Evolutionary conservation across 2,888 invertebrate genomes (phyloP), one percentile per base, ranked within the genome.

Genomic region (Nomada ruficornis): DNA sequence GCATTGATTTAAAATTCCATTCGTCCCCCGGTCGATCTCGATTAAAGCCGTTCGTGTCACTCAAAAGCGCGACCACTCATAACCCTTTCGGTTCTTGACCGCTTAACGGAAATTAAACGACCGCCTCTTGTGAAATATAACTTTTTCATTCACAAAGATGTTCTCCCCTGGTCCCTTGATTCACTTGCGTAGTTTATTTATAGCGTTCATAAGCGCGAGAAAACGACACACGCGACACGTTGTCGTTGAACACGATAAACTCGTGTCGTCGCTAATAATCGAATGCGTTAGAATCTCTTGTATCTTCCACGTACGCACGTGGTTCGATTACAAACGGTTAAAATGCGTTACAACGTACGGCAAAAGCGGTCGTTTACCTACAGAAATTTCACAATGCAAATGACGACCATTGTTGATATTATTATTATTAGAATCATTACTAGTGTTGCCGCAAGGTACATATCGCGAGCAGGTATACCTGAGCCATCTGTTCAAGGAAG

Each of bases 381-480:
- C 29, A 18, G 55, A 65, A 64, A 15, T 36, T 52, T 54, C 59
- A 29, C 52, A 15, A 71, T 62, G 60, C 47, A 47, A 23, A 10
- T 23, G 26, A 2, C 2, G 36, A 18, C 36, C 50, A 52, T 71
- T 62, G 20, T 36, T 52, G 36, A 77, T 47, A 68, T 13, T 59
- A 18, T 50, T 36, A 29, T 29, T 29, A 29, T 7, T 7, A 29
- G 29, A 7, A 29, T 29, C 7, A 0, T 36, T 5, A 36, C 7
- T 5, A 7, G 36, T 5, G 36, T 29, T 36, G 36, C 36, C 36
- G 47, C 57, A 44, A 23, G 59, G n/a, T 50, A 59, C 20, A 36
- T 1, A 36, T 36, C 42, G 44, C 60, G 69, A 78, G 73, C 15
- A 5, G 9, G 23, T 54, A 68, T 82, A 74, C 67, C 80, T 59